Percentiles rank a stretch among this genome's conserved stretches.
phyloP scores from a whole-genome alignment of 2,113 vertebrate species.

The Alces alces region DNA sequence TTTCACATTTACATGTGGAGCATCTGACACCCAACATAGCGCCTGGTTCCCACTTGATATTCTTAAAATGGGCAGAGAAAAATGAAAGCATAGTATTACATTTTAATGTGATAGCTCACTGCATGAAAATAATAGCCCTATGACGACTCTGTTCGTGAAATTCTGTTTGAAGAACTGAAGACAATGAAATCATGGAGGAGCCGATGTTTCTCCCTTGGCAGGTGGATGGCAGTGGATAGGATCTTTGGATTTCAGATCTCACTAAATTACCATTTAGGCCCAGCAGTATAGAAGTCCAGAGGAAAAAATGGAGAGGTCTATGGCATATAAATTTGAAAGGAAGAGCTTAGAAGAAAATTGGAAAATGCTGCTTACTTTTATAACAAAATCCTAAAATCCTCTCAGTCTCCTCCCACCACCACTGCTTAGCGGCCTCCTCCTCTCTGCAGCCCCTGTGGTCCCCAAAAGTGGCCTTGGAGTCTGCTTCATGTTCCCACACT shows the following conservation, averaged over 20 bases:
- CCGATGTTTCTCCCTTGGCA: not conserved
- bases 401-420: not conserved
- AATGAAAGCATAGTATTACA: not conserved
- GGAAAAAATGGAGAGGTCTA: not conserved
- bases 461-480: accelerated
- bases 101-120: not conserved
- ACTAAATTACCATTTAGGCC: not conserved
- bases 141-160: not conserved
- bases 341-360: not conserved
- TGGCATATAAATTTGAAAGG: not conserved
- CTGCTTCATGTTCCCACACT: no score
- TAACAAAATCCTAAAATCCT: not conserved
- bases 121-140: not conserved
- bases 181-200: not conserved
- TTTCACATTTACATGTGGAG: not conserved
- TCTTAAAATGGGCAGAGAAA: not conserved
- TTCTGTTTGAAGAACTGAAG: not conserved
- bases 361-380: not conserved
- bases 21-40: not conserved
- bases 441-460: no score
- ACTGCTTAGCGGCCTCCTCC: not conserved
- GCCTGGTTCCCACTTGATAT: not conserved
- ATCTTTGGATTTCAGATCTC: not conserved
- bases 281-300: not conserved
- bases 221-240: not conserved